Percentiles rank a stretch among this genome's conserved stretches.
Conservation (phyloP, 2,797 vertebrate species). For the Aulostomus chinensis region DNA sequence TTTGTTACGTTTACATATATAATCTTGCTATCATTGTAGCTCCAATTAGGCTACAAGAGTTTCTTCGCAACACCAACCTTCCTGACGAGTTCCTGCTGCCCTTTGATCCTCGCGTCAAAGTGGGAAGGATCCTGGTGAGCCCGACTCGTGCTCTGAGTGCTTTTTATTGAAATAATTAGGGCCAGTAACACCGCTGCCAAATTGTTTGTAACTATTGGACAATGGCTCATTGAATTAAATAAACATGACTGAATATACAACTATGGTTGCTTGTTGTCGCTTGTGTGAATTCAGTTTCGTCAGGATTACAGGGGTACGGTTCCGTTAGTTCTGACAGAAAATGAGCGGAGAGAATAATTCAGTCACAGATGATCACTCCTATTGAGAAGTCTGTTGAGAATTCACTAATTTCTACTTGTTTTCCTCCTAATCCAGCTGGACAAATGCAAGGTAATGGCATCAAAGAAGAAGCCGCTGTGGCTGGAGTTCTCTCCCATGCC, state of each 20-base stretch:
- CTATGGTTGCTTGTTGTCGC: no score
- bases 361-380: not conserved
- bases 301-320: no score
- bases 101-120: constrained; percentile 80
- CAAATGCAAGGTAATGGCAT: constrained; percentile 82
- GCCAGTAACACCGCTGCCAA: no score
- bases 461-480: constrained; percentile 86
- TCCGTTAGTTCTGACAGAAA: no score
- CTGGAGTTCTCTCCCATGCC: constrained; percentile 78
- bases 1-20: no score
- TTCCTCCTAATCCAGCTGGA: constrained; percentile 64
- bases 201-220: no score
- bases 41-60: constrained; percentile 68
- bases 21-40: constrained; percentile 51
- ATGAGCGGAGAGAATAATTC: no score
- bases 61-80: constrained; percentile 62
- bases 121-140: constrained; percentile 75
- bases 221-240: not conserved
- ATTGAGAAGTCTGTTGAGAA: not conserved
- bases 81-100: constrained; percentile 80
- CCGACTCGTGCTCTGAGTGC: no score
- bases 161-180: no score
- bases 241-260: no score
- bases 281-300: no score
- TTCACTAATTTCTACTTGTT: not conserved